Evolutionary conservation across 2,113 vertebrate species (phyloP).

Genomic region (Promerops cafer): DNA sequence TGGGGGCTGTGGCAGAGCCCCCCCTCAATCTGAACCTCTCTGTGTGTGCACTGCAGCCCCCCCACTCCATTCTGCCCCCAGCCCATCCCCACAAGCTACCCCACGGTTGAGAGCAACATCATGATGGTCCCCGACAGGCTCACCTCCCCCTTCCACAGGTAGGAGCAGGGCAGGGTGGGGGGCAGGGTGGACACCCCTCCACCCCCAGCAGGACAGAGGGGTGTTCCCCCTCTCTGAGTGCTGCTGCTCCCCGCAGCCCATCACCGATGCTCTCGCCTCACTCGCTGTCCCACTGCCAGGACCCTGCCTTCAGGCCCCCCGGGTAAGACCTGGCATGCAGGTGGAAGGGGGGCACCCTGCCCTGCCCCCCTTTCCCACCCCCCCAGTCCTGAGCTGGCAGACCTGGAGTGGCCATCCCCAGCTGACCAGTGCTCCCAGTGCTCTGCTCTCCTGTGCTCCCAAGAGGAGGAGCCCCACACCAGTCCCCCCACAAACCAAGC

Average conservation of each 20-base stretch:
- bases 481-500: no score
- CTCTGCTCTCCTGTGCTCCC: neutral
- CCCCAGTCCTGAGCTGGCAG: rapidly evolving
- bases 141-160: neutral
- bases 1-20: neutral
- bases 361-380: neutral
- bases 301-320: neutral
- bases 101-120: neutral
- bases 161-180: neutral
- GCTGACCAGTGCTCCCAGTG: neutral
- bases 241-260: neutral
- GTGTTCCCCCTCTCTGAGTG: neutral
- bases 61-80: neutral
- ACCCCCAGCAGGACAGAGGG: neutral
- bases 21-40: neutral
- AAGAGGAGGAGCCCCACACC: neutral
- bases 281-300: neutral
- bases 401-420: neutral
- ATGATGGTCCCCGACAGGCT: neutral
- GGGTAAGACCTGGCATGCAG: neutral
- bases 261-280: neutral
- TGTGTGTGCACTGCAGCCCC: neutral
- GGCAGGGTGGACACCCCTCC: rapidly evolving
- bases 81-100: neutral
- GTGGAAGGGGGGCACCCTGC: neutral